phyloP scores from a whole-genome alignment of 1,140 invertebrate genomes.

The Spodoptera litura region DNA sequence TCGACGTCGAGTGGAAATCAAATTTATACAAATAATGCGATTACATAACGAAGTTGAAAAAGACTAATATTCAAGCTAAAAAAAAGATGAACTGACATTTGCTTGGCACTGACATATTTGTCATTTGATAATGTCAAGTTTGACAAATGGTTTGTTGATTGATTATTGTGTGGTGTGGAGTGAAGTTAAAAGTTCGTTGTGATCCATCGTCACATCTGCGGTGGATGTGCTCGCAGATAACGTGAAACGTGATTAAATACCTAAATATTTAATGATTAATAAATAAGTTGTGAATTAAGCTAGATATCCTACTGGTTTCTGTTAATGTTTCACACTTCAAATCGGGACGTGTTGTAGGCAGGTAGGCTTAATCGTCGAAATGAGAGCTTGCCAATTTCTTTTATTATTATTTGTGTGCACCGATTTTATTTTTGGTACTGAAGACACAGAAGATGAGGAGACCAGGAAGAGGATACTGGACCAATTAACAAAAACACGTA shows the following conservation, averaged over 20 bases:
- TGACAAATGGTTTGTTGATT: slow-evolving; percentile 37
- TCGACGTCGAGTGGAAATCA: too few relatives aligned
- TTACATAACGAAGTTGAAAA: too few relatives aligned
- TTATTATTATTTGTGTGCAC: slow-evolving; percentile 71
- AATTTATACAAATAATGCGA: too few relatives aligned
- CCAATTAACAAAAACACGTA: slow-evolving; percentile 73
- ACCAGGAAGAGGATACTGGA: slow-evolving; percentile 75
- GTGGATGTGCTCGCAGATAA: not conserved
- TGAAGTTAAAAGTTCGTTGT: too few relatives aligned
- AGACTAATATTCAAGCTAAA: too few relatives aligned
- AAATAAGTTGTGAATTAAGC: not conserved
- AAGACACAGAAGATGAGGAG: slow-evolving; percentile 69
- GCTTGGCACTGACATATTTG: slow-evolving; percentile 7
- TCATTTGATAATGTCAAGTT: not conserved
- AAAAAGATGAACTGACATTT: not conserved
- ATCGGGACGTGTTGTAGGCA: slow-evolving; percentile 37
- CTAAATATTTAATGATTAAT: slow-evolving; percentile 12
- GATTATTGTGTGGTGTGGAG: slow-evolving; percentile 20
- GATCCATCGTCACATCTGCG: too few relatives aligned
- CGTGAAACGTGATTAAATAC: not conserved
- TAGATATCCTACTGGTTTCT: not conserved
- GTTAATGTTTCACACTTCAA: slow-evolving; percentile 15
- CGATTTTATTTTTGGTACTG: slow-evolving; percentile 66
- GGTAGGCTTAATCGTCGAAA: slow-evolving; percentile 63
- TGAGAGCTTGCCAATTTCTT: slow-evolving; percentile 70